Percentiles rank a stretch among this genome's conserved stretches.
Conservation (phyloP, 2,888 invertebrate genomes). For the Lysandra coridon region DNA sequence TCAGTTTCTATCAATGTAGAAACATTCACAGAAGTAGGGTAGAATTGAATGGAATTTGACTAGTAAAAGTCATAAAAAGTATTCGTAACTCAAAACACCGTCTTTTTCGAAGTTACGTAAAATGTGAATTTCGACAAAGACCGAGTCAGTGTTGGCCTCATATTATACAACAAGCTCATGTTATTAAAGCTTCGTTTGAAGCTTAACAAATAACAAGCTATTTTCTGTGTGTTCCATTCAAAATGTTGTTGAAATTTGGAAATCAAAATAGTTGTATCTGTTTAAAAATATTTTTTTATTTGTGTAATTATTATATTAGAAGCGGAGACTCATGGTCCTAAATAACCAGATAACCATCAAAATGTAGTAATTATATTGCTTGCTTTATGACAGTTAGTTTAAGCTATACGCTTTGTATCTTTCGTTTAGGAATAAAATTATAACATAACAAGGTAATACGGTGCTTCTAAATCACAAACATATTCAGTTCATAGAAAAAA, state of each 20-base stretch:
- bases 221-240: not conserved
- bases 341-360: not conserved
- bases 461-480: not conserved
- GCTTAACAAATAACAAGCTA: not conserved
- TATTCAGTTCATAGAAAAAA: not conserved
- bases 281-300: not conserved
- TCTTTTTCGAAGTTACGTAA: slow-evolving; percentile 4
- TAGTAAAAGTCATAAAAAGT: not conserved
- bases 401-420: not conserved
- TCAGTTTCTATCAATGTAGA: not conserved
- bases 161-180: slow-evolving; percentile 2
- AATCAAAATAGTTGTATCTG: not conserved
- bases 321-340: not conserved
- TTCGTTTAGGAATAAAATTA: not conserved
- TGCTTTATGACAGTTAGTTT: not conserved
- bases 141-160: not conserved
- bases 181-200: not conserved
- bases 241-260: not conserved
- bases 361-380: not conserved
- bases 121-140: slow-evolving; percentile 20
- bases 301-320: not conserved
- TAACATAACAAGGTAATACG: not conserved
- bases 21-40: not conserved
- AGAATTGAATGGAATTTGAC: not conserved
- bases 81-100: not conserved